Conservation (phyloP, 2,888 invertebrate species). For the Agrenia bidenticulata region DNA sequence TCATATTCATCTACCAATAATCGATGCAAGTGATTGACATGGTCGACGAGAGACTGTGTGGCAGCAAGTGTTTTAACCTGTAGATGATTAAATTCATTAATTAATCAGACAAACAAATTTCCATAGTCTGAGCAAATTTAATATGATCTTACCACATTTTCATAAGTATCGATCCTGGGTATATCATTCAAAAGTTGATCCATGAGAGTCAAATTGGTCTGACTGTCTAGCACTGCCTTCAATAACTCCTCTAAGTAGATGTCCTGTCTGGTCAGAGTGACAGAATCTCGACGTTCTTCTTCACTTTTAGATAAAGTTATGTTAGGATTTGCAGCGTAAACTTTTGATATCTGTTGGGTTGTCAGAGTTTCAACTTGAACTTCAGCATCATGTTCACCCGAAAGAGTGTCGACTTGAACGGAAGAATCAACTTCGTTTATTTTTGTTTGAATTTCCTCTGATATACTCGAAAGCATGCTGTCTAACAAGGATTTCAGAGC, state of each 20-base stretch:
- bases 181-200: conserved; percentile 57
- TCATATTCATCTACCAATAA: conserved; percentile 67
- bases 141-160: conserved; percentile 31
- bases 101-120: background rate
- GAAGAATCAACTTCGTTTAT: conserved; percentile 62
- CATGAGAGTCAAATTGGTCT: conserved; percentile 66
- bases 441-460: conserved; percentile 12
- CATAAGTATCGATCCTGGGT: conserved; percentile 29
- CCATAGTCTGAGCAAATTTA: no score
- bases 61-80: conserved; percentile 67
- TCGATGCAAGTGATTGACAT: conserved; percentile 76
- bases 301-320: conserved; percentile 24
- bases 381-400: conserved; percentile 68
- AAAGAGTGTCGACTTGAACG: conserved; percentile 54
- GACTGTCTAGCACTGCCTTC: conserved; percentile 72
- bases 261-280: conserved; percentile 70
- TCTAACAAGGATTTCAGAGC: conserved; percentile 19
- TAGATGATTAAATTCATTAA: background rate
- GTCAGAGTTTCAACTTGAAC: conserved; percentile 78
- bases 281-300: no score
- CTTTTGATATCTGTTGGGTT: conserved; percentile 16
- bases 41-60: conserved; percentile 77
- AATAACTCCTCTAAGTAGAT: conserved; percentile 76
- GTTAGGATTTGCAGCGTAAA: conserved; percentile 25
- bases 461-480: conserved; percentile 1